A percentile compares a stretch with the other conserved stretches of the same genome.
These are phyloP conservation scores for Cossypha heuglini DNA, from an alignment of 2,797 vertebrate species.

Conservation along the genomic window DNA sequence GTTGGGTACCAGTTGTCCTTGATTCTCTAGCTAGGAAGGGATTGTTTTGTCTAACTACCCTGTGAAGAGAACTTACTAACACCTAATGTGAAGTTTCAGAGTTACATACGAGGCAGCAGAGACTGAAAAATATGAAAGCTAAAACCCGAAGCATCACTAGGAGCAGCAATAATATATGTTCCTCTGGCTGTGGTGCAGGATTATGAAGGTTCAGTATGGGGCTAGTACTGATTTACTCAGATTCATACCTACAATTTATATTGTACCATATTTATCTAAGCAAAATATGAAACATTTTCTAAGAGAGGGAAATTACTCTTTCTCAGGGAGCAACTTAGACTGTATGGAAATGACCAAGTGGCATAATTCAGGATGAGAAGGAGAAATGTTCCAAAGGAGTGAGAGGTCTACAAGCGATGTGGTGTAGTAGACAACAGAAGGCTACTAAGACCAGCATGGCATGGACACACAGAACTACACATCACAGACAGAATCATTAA, in stretches of 20 bases:
- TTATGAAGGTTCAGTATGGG: neutral
- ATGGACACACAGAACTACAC: neutral
- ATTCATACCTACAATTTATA: neutral
- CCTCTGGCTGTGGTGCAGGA: neutral
- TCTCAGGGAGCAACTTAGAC: neutral
- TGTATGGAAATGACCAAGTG: neutral
- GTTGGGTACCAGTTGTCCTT: no score
- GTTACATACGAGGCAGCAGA: no score
- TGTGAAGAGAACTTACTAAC: no score
- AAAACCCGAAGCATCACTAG: no score
- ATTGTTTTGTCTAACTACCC: no score
- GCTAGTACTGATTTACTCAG: neutral
- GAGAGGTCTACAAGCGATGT: rapidly evolving
- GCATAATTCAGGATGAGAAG: neutral
- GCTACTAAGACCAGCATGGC: neutral
- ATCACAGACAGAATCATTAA: neutral
- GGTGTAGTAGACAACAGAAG: neutral
- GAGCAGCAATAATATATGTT: neutral
- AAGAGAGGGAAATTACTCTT: neutral
- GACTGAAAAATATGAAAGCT: no score
- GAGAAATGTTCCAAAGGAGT: neutral
- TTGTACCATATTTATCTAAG: neutral
- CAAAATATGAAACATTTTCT: neutral
- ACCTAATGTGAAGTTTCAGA: no score
- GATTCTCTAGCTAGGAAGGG: no score